Percentiles rank a stretch among this genome's conserved stretches.
phyloP scores from a whole-genome alignment of 2,797 vertebrate genomes.

The Lithobates sylvaticus region DNA sequence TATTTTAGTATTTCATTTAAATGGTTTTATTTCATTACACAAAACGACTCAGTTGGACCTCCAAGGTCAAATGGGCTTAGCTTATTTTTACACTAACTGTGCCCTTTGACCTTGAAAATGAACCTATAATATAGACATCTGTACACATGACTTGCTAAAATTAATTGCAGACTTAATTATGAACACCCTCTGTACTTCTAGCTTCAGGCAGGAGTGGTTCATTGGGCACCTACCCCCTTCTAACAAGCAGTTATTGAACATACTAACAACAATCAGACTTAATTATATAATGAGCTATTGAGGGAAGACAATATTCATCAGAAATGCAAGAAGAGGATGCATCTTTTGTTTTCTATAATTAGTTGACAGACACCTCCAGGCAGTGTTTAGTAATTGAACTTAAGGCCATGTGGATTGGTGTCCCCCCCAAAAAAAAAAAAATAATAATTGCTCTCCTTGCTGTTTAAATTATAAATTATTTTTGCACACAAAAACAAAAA shows the following conservation, averaged over 20 bases:
- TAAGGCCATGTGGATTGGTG: slow-evolving; percentile 65
- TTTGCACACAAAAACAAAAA: not conserved
- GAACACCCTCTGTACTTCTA: slow-evolving; percentile 69
- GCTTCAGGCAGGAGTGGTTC: slow-evolving; percentile 82
- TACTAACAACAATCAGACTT: slow-evolving; percentile 89
- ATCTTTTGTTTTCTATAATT: slow-evolving; percentile 86
- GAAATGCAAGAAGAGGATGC: slow-evolving; percentile 72
- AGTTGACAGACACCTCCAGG: slow-evolving; percentile 82
- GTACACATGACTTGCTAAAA: slow-evolving; percentile 76
- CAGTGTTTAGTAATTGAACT: slow-evolving; percentile 74
- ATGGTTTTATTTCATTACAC: too few relatives aligned
- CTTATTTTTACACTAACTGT: slow-evolving; percentile 11
- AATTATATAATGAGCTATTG: slow-evolving; percentile 92
- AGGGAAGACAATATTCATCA: slow-evolving; percentile 85
- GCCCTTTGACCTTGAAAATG: slow-evolving; percentile 75
- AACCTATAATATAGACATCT: slow-evolving; percentile 68
- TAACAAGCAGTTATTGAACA: slow-evolving; percentile 93
- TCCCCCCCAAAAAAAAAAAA: slow-evolving; percentile 21
- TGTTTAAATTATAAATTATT: not conserved
- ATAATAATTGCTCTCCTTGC: not conserved
- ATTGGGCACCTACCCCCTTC: slow-evolving; percentile 78
- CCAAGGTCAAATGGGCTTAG: slow-evolving; percentile 29
- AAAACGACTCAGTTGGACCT: not conserved
- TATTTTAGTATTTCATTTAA: too few relatives aligned
- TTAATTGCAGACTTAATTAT: slow-evolving; percentile 77